phyloP scores from a whole-genome alignment of 2,113 vertebrate genomes.

The Nestor notabilis region DNA sequence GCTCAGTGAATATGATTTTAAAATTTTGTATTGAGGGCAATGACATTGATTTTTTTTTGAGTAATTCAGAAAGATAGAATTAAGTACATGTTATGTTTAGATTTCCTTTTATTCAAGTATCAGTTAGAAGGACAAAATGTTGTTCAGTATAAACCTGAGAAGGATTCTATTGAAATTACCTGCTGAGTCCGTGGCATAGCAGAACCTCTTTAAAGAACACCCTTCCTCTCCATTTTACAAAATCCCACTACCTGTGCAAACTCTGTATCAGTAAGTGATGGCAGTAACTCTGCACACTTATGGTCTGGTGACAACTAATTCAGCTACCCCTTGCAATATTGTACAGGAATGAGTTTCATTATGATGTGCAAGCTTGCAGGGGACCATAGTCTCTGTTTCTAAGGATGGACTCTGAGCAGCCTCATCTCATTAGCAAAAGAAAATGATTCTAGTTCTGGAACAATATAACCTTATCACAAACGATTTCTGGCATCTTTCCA shows the following conservation, averaged over 20 bases:
- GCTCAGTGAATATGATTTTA: background rate
- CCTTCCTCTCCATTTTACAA: background rate
- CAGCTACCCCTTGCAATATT: background rate
- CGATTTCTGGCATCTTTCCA: background rate
- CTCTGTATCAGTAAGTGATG: background rate
- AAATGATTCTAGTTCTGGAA: background rate
- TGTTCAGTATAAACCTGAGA: background rate
- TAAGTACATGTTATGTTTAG: background rate
- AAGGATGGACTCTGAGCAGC: background rate
- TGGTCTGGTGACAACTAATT: background rate
- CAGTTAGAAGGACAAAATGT: background rate
- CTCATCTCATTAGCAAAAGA: background rate
- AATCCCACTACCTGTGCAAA: background rate
- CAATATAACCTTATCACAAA: background rate
- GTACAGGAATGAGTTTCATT: background rate
- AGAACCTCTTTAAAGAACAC: background rate
- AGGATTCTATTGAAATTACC: background rate
- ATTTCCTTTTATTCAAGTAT: background rate
- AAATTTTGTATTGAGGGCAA: background rate
- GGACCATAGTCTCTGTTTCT: background rate
- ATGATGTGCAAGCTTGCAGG: fast-evolving
- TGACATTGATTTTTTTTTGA: background rate
- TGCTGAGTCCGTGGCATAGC: background rate
- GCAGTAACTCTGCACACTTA: background rate
- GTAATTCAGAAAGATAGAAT: background rate